Base-by-base conservation (phyloP, 2,113 vertebrate species). In the Poeciliopsis prolifica region DNA sequence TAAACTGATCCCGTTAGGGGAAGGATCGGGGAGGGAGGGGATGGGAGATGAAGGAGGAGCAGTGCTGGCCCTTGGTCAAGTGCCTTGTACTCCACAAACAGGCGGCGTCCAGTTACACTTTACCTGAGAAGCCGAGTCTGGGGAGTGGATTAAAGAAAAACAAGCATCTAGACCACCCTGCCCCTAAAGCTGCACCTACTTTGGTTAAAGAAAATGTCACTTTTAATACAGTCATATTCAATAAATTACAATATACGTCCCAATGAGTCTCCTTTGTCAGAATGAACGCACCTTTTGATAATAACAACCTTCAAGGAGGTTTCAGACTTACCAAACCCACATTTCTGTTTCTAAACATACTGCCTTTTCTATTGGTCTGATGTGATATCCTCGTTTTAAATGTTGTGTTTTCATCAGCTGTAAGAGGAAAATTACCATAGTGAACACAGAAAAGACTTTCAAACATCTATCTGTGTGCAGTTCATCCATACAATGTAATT, bases 31-130 rank as follows among this genome's bases (percentile, higher is more conserved):
- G 72, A 63, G 84, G 80, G 86, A 81, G 79, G 78, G 79, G 92
- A 91, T 86, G 91, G 92, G 87, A 92, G 95, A 94, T 90, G 91
- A 95, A 82, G 94, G 95, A 94, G 95, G 94, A 95, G 95, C 94
- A 92, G 95, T 92, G 95, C 94, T 96, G 96, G 96, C 96, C 93
- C 91, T 91, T 95, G 95, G 96, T 96, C 96, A 97, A 96, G 95
- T 95, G 95, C 96, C 95, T 95, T 96, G 95, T 96, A 95, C 93
- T 96, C 95, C 94, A 94, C 94, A 95, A 91, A 94, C 93, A 94
- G 83, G 92, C 87, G 91, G 93, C 92, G 94, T 95, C 95, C 87
- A 92, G 93, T 95, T 96, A 93, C 96, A 94, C 90, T 94, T 92
- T 92, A 94, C 93, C 92, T 93, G 94, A 93, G 91, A 91, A 91